These are phyloP conservation scores for Calyptomena viridis DNA, from an alignment of 2,113 vertebrate species.

Conservation along the genomic window DNA sequence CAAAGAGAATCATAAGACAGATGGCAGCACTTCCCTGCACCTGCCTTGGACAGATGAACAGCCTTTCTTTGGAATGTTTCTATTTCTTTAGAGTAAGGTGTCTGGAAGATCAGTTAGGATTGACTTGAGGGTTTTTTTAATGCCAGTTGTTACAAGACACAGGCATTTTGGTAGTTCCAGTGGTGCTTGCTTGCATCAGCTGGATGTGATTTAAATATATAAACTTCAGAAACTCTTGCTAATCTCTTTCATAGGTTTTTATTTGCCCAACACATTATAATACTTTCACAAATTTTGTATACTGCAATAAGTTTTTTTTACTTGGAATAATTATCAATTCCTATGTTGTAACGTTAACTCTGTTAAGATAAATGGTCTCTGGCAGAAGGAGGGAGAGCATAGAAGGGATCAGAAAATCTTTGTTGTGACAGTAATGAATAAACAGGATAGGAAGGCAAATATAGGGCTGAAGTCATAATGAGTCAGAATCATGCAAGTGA, in stretches of 20 bases:
- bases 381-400: not conserved
- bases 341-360: not conserved
- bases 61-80: not conserved
- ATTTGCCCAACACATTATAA: not conserved
- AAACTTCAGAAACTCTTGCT: not conserved
- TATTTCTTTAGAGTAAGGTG: not conserved
- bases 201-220: not conserved
- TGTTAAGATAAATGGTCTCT: not conserved
- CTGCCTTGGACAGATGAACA: constrained; percentile 11
- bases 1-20: constrained; percentile 16
- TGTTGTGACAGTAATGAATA: not conserved
- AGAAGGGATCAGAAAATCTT: not conserved
- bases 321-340: not conserved
- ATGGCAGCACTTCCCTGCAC: constrained; percentile 46
- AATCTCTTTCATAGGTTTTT: not conserved
- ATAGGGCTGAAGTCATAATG: not conserved
- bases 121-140: not conserved
- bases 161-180: not conserved
- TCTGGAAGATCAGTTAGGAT: not conserved
- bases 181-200: not conserved
- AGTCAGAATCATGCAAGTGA: not conserved
- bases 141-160: not conserved
- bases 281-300: not conserved
- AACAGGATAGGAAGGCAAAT: not conserved
- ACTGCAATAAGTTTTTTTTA: not conserved